Conservation (phyloP, 2,797 vertebrate species). For the Catamblyrhynchus diadema region DNA sequence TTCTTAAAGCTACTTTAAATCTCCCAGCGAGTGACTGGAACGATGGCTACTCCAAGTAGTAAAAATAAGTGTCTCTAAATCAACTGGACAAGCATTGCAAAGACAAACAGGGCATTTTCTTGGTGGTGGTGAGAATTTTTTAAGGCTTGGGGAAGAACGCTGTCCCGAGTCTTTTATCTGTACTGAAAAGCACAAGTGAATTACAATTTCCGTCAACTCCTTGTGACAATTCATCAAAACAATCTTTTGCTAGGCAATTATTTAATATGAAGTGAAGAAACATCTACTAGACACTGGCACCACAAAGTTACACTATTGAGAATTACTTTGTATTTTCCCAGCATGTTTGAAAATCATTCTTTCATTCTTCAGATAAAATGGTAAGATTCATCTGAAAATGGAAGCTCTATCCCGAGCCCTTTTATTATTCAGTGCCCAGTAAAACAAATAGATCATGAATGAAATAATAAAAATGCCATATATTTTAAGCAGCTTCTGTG, state of each 20-base stretch:
- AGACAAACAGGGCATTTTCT: conserved; percentile 48
- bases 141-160: background rate
- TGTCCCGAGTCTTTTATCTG: conserved; percentile 27
- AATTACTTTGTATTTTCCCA: conserved; percentile 60
- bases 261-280: conserved; percentile 63
- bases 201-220: conserved; percentile 33
- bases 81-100: conserved; percentile 51
- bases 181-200: background rate
- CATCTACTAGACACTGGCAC: conserved; percentile 41
- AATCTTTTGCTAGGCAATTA: conserved; percentile 42
- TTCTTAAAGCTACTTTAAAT: conserved; percentile 55
- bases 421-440: conserved; percentile 23
- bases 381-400: conserved; percentile 55
- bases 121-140: conserved; percentile 27
- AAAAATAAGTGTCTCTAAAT: conserved; percentile 55
- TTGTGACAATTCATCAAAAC: conserved; percentile 33
- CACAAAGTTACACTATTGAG: conserved; percentile 11
- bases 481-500: conserved; percentile 48
- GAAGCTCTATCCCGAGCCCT: conserved; percentile 30
- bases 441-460: conserved; percentile 69
- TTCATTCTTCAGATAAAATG: conserved; percentile 65
- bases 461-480: conserved; percentile 63
- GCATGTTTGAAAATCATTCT: conserved; percentile 54
- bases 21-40: conserved; percentile 17
- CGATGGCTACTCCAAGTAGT: conserved; percentile 23